Base-by-base conservation (phyloP, 1,140 invertebrate species). In the Caenorhabditis inopinata region DNA sequence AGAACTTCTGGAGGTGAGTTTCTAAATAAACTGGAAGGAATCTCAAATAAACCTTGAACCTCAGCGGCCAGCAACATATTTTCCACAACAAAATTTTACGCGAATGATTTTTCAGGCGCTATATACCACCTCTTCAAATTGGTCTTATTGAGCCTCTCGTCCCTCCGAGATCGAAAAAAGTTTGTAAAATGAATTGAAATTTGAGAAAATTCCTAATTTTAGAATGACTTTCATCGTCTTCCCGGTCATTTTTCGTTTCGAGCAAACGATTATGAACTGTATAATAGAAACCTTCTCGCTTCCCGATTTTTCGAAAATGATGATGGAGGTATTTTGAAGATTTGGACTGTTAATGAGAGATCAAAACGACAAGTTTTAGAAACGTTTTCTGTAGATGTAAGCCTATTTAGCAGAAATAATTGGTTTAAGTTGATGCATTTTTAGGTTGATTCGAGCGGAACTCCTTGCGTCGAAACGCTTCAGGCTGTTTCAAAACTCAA, bases 281-380 rank as follows among this genome's bases (percentile, higher is more conserved):
- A 45, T 6, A 38, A 76, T 38, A n/a, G 74, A 3, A 76, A 81
- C 46, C 23, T 80, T 12, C n/a, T 80, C 0, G 58, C 58, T 2
- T 38, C 58, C 11, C 58, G 58, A 42, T 68, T 16, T 38, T 68
- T 68, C 1, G 32, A 42, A 32, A 32, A 62, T 2, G 23, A 16
- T 45, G 74, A 35, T n/a, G 45, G 1, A 18, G 62, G 46, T 3
- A 16, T 45, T 38, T 12, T 81, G 4, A 73, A 73, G 29, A 18
- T 81, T 1, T 81, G 73, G 73, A 73, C 51, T 5, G 80, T 81
- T 16, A 81, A 51, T 46, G 80, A 81, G 23, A 42, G 73, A 18
- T 76, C 74, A n/a, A 48, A 77, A 35, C 16, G 80, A 25, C 46
- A 58, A 12, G 6, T 58, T 11, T 7, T 80, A 1, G 79, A 80